A percentile compares a stretch with the other conserved stretches of the same genome.
Conservation (phyloP, 2,888 invertebrate species). For the Ophion ventricosus region DNA sequence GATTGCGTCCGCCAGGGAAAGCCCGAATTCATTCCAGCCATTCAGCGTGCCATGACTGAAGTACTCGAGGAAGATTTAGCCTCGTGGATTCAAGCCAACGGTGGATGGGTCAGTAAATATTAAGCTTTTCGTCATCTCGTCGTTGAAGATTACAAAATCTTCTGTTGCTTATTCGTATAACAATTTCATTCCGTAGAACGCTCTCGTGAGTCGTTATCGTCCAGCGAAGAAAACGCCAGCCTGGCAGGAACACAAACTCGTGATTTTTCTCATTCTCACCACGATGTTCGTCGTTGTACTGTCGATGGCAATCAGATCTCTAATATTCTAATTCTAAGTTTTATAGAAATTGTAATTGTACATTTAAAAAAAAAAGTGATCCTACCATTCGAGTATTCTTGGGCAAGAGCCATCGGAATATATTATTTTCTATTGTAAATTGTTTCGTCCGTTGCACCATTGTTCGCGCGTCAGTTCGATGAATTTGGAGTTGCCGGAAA, state of each 20-base stretch:
- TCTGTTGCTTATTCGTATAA: neutral
- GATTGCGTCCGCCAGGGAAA: conserved; percentile 91
- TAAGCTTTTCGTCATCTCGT: conserved; percentile 9
- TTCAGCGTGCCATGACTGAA: conserved; percentile 90
- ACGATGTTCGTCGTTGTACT: conserved; percentile 64
- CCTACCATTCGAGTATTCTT: conserved; percentile 39
- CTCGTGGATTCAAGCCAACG: conserved; percentile 92
- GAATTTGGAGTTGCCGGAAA: conserved; percentile 52
- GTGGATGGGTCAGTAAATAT: conserved; percentile 91
- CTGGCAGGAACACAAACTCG: conserved; percentile 69
- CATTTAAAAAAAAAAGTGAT: neutral
- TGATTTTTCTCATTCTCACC: conserved; percentile 64
- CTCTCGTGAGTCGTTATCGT: conserved; percentile 73
- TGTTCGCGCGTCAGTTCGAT: conserved; percentile 8
- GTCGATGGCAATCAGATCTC: conserved; percentile 62
- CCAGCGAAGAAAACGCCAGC: conserved; percentile 69
- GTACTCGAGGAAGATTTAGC: conserved; percentile 89
- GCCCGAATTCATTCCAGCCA: conserved; percentile 90
- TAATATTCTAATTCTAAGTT: conserved; percentile 57
- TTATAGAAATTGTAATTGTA: conserved; percentile 22
- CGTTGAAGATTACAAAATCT: neutral
- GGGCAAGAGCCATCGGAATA: neutral
- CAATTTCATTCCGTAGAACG: conserved; percentile 71
- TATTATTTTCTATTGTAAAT: conserved; percentile 16
- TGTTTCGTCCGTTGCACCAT: neutral